Evolutionary conservation across 1,140 invertebrate genomes (phyloP).

Genomic region (Pristionchus pacificus): DNA sequence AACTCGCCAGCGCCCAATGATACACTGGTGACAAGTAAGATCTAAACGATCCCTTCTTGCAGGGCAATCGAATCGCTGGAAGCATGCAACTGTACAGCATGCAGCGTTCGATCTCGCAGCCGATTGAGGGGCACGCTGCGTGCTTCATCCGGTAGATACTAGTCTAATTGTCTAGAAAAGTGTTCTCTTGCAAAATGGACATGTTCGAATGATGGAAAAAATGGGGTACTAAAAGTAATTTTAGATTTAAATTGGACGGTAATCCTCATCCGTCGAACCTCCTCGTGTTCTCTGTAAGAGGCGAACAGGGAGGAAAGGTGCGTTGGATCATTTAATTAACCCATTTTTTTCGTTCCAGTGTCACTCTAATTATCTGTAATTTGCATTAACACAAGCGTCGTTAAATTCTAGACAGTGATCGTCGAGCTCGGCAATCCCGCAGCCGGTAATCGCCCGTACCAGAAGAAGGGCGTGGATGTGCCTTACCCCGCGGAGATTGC

Average conservation of each 20-base stretch:
- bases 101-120: conserved; percentile 93
- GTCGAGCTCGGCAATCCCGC: conserved; percentile 95
- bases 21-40: too few species aligned
- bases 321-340: too few species aligned
- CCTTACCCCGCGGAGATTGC: conserved; percentile 96
- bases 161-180: too few species aligned
- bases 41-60: too few species aligned
- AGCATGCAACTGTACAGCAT: conserved; percentile 99
- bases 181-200: too few species aligned
- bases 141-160: conserved; percentile 86
- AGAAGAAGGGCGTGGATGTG: conserved; percentile 96
- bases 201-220: too few species aligned
- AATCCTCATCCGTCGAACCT: conserved; percentile 88
- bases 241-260: conserved; percentile 74
- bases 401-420: too few species aligned
- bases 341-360: conserved; percentile 11
- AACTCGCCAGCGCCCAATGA: too few species aligned
- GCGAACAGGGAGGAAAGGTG: conserved; percentile 77
- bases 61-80: conserved; percentile 93
- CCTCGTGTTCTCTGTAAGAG: conserved; percentile 93
- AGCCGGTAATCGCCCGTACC: conserved; percentile 89
- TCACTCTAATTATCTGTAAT: too few species aligned
- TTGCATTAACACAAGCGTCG: conserved; percentile 82
- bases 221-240: too few species aligned
- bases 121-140: conserved; percentile 97